Conservation (phyloP, 2,113 vertebrate genomes). For the Coturnix japonica region DNA sequence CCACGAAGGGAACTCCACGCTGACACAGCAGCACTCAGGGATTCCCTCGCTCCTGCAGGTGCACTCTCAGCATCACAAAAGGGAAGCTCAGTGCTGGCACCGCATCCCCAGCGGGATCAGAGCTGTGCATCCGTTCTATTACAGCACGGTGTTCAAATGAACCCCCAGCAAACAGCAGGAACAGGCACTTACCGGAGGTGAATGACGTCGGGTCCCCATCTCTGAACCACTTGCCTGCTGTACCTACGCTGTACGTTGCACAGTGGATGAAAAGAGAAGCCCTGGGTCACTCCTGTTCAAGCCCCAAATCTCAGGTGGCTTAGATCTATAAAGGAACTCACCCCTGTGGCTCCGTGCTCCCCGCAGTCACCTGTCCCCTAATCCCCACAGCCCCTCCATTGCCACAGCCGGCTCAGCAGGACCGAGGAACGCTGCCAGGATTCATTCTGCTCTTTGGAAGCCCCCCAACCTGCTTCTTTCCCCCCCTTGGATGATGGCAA, state of each 20-base stretch:
- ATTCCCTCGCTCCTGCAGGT: conserved; percentile 76
- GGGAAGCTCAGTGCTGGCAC: not conserved
- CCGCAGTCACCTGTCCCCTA: conserved; percentile 71
- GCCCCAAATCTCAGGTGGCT: not conserved
- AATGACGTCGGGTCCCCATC: not conserved
- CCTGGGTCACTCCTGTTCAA: not conserved
- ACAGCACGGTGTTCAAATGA: not conserved
- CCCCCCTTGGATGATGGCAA: conserved; percentile 61
- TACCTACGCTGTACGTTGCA: not conserved
- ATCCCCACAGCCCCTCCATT: conserved; percentile 71
- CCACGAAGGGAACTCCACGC: conserved; percentile 71
- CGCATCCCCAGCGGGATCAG: not conserved
- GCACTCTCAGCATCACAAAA: conserved; percentile 61
- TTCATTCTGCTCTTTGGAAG: conserved; percentile 29
- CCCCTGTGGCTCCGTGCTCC: conserved; percentile 63
- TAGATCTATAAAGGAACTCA: conserved; percentile 70
- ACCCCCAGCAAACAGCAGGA: conserved; percentile 44
- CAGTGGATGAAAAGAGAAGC: not conserved
- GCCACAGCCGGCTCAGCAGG: conserved; percentile 33
- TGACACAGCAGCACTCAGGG: conserved; percentile 68
- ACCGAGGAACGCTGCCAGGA: conserved; percentile 74
- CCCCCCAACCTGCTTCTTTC: conserved; percentile 41
- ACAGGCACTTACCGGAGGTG: not conserved
- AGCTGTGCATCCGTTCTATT: fast-evolving
- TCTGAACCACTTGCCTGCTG: not conserved